Evolutionary conservation across 2,888 invertebrate genomes (phyloP).

Genomic region (Harpagoxenus sublaevis): DNA sequence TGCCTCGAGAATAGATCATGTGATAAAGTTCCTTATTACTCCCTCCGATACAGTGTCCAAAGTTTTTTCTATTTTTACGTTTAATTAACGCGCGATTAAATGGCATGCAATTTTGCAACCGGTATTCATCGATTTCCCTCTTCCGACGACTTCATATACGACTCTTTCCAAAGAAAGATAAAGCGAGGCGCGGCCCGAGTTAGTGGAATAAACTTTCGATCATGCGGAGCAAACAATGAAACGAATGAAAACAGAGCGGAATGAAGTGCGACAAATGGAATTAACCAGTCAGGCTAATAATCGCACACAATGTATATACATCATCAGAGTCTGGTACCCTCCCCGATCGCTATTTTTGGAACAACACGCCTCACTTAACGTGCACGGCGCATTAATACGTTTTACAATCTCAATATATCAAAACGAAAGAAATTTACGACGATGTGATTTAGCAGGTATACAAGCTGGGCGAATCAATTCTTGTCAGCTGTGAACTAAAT

Average conservation of each 20-base stretch:
- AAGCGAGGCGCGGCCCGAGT: conserved; percentile 45
- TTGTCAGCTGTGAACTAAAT: neutral
- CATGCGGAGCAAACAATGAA: conserved; percentile 34
- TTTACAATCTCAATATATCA: neutral
- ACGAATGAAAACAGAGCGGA: conserved; percentile 31
- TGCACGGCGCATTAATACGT: neutral
- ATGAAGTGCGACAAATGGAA: conserved; percentile 22
- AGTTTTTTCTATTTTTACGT: neutral
- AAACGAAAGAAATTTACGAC: neutral
- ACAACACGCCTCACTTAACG: neutral
- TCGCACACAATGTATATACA: conserved; percentile 15
- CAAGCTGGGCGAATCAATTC: neutral
- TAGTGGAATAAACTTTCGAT: conserved; percentile 59
- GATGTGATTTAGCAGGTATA: neutral
- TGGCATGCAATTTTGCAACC: neutral
- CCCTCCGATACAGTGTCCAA: neutral
- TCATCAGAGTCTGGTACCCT: conserved; percentile 4
- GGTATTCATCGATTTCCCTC: neutral
- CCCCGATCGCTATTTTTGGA: conserved; percentile 12
- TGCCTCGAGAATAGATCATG: neutral
- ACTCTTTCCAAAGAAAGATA: conserved; percentile 12
- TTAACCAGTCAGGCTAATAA: neutral
- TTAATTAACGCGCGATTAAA: neutral
- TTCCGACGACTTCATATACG: neutral
- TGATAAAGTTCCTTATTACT: neutral